Conservation (phyloP, 1,140 invertebrate genomes). For the Phymastichus coffea region DNA sequence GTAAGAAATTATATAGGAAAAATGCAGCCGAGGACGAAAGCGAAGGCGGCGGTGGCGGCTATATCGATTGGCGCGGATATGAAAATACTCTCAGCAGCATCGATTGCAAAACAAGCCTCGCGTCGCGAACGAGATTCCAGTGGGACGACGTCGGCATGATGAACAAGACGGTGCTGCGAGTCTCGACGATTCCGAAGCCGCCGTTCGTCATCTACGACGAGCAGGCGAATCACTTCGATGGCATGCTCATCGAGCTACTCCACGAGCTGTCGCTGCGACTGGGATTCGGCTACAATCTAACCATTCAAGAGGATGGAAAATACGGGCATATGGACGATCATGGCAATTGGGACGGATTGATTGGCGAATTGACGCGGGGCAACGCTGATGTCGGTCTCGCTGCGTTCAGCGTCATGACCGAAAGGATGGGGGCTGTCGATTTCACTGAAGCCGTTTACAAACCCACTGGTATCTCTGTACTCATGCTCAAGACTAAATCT, state of each 20-base stretch:
- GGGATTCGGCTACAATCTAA: constrained; percentile 86
- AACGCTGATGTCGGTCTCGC: constrained; percentile 86
- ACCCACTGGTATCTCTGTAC: constrained; percentile 87
- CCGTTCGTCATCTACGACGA: constrained; percentile 79
- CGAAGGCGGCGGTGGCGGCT: constrained; percentile 60
- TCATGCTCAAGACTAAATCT: constrained; percentile 80
- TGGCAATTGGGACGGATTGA: constrained; percentile 88
- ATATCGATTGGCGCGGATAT: not conserved
- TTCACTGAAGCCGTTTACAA: constrained; percentile 95
- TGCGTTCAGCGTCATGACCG: constrained; percentile 88
- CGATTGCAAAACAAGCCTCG: constrained; percentile 55
- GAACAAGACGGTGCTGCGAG: constrained; percentile 65
- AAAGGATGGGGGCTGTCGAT: constrained; percentile 90
- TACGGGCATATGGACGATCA: constrained; percentile 86
- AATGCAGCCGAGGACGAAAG: constrained; percentile 63
- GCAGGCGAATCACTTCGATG: constrained; percentile 69
- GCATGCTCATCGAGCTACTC: constrained; percentile 92
- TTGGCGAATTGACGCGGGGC: constrained; percentile 86
- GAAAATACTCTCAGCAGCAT: not conserved
- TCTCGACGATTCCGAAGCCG: constrained; percentile 76
- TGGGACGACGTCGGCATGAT: not conserved
- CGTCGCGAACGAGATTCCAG: too few relatives aligned
- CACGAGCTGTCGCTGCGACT: constrained; percentile 78
- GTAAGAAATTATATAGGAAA: too few relatives aligned
- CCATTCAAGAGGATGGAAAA: constrained; percentile 71